These are phyloP conservation scores for Chanos chanos DNA, from an alignment of 2,797 vertebrate species.

Conservation along the genomic window DNA sequence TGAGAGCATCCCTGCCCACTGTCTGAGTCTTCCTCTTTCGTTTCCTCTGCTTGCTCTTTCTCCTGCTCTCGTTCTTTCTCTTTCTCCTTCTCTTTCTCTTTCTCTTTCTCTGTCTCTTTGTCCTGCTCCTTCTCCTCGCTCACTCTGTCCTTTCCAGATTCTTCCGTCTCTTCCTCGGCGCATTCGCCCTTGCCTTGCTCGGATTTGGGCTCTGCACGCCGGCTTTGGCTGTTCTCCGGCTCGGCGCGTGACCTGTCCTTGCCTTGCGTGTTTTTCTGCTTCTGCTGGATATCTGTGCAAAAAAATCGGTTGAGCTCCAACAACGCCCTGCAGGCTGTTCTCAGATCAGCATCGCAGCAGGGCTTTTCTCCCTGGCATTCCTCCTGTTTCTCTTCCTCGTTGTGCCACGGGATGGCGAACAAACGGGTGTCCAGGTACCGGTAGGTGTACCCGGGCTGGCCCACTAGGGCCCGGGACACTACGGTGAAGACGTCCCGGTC, in stretches of 20 bases:
- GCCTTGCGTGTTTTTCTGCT: slow-evolving; percentile 55
- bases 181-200: slow-evolving; percentile 60
- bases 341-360: slow-evolving; percentile 79
- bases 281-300: slow-evolving; percentile 68
- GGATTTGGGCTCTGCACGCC: slow-evolving; percentile 45
- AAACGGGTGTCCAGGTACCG: slow-evolving; percentile 93
- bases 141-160: slow-evolving; percentile 15
- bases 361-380: slow-evolving; percentile 53
- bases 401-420: slow-evolving; percentile 93
- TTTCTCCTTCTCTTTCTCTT: slow-evolving; percentile 67
- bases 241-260: slow-evolving; percentile 68
- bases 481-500: slow-evolving; percentile 90
- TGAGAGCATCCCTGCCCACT: slow-evolving; percentile 58
- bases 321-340: slow-evolving; percentile 82
- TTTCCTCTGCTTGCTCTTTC: slow-evolving; percentile 66
- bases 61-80: slow-evolving; percentile 56
- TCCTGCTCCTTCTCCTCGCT: slow-evolving; percentile 42
- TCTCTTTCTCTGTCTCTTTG: slow-evolving; percentile 66
- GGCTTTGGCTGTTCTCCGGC: slow-evolving; percentile 22
- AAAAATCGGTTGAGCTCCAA: slow-evolving; percentile 89
- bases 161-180: slow-evolving; percentile 22
- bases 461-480: slow-evolving; percentile 87
- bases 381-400: slow-evolving; percentile 58
- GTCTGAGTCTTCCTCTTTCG: slow-evolving; percentile 34
- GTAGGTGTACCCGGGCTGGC: slow-evolving; percentile 89